These are phyloP conservation scores for Entomobrya multifasciata DNA, from an alignment of 2,888 invertebrate genomes.

Conservation along the genomic window DNA sequence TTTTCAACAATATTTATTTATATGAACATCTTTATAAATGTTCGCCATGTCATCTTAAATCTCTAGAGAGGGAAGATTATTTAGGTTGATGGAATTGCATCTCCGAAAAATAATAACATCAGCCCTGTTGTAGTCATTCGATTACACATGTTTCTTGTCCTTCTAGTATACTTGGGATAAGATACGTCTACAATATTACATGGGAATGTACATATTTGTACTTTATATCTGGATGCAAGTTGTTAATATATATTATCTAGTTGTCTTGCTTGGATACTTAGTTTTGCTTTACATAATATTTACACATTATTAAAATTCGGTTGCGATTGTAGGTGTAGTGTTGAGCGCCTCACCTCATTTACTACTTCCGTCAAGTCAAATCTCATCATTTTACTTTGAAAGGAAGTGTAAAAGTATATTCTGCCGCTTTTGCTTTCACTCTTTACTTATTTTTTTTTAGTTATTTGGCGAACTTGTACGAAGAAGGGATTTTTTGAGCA, in stretches of 20 bases:
- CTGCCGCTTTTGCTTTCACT: not conserved
- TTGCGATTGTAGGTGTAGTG: constrained; percentile 23
- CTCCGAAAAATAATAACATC: constrained; percentile 1
- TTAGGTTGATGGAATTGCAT: constrained; percentile 35
- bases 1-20: not conserved
- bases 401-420: too few relatives aligned
- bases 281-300: too few relatives aligned
- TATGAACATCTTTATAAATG: constrained; percentile 16
- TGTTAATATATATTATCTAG: too few relatives aligned
- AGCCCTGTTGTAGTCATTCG: not conserved
- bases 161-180: not conserved
- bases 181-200: too few relatives aligned
- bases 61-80: constrained; percentile 20
- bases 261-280: too few relatives aligned
- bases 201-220: too few relatives aligned
- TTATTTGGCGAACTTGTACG: too few relatives aligned
- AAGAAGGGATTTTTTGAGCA: too few relatives aligned
- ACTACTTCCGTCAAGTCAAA: constrained; percentile 2
- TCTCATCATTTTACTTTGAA: constrained; percentile 6
- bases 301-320: too few relatives aligned
- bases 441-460: too few relatives aligned
- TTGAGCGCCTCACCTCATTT: constrained; percentile 22
- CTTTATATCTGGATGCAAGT: too few relatives aligned
- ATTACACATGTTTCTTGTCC: not conserved
- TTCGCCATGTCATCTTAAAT: constrained; percentile 5